Evolutionary conservation across 2,113 vertebrate genomes (phyloP).

Genomic region (Dasyornis broadbenti): DNA sequence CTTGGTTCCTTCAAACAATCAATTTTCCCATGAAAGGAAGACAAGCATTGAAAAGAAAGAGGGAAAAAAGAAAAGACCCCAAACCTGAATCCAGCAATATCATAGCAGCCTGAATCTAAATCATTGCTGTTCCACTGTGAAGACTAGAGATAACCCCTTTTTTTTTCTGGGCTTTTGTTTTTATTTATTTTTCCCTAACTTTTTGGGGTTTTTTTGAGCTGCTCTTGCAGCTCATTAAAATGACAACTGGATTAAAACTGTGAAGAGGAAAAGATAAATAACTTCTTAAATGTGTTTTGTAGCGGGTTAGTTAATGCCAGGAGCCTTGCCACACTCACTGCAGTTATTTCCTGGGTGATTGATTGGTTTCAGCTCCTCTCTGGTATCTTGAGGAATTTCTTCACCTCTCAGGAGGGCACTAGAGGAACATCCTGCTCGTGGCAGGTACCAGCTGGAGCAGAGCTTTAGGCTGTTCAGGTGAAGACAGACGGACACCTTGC

Average conservation of each 20-base stretch:
- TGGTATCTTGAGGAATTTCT: neutral
- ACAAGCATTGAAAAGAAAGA: neutral
- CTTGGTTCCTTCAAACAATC: conserved; percentile 23
- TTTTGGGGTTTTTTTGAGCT: neutral
- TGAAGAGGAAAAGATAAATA: conserved; percentile 17
- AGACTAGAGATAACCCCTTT: neutral
- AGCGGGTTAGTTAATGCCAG: neutral
- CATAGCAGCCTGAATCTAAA: neutral
- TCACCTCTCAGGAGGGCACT: neutral
- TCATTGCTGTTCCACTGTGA: neutral
- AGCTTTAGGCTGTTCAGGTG: neutral
- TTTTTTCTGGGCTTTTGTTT: neutral
- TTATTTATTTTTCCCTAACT: no score
- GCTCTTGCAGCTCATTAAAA: neutral
- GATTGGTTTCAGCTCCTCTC: neutral
- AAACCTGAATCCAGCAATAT: neutral
- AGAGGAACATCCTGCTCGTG: neutral
- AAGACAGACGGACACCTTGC: neutral
- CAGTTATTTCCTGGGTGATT: neutral
- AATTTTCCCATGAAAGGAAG: conserved; percentile 35
- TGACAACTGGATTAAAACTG: neutral
- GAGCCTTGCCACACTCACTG: neutral
- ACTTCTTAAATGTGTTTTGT: neutral
- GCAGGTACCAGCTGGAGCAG: neutral
- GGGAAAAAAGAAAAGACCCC: fast-evolving